Evolutionary conservation across 1,140 invertebrate genomes (phyloP).

Genomic region (Bombus fervidus): DNA sequence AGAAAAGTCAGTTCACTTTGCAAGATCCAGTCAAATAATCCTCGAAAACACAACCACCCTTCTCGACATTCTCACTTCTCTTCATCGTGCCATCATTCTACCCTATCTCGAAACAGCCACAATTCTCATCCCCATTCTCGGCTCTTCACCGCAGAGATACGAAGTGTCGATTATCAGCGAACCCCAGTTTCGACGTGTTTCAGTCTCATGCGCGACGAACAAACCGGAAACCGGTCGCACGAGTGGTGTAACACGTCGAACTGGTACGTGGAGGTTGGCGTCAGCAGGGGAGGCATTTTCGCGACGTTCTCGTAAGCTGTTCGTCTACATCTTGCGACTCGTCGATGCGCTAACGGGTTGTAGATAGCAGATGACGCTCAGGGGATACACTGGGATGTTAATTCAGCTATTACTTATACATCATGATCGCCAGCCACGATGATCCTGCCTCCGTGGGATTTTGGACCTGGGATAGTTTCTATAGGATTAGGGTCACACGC

Average conservation of each 20-base stretch:
- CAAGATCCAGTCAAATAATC: background rate
- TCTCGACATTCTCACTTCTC: background rate
- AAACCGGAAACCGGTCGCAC: constrained; percentile 18
- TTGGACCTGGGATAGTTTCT: background rate
- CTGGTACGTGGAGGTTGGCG: background rate
- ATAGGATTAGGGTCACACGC: accelerated
- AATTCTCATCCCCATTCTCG: background rate
- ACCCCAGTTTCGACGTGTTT: background rate
- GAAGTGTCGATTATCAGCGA: background rate
- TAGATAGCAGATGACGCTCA: constrained; percentile 80
- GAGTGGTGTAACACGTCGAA: background rate
- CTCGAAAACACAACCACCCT: background rate
- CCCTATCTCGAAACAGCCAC: background rate
- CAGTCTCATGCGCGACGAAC: background rate
- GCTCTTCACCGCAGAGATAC: background rate
- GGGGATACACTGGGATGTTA: constrained; percentile 80
- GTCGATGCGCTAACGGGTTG: constrained; percentile 64
- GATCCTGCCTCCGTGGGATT: background rate
- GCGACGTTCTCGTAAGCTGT: constrained; percentile 42
- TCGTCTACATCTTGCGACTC: constrained; percentile 61
- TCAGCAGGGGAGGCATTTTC: constrained; percentile 62
- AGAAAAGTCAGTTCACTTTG: background rate
- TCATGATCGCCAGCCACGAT: constrained; percentile 42
- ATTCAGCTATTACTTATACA: constrained; percentile 80
- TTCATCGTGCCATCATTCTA: background rate